These are phyloP conservation scores for Apamea crenata DNA, from an alignment of 2,888 invertebrate species.

Conservation along the genomic window DNA sequence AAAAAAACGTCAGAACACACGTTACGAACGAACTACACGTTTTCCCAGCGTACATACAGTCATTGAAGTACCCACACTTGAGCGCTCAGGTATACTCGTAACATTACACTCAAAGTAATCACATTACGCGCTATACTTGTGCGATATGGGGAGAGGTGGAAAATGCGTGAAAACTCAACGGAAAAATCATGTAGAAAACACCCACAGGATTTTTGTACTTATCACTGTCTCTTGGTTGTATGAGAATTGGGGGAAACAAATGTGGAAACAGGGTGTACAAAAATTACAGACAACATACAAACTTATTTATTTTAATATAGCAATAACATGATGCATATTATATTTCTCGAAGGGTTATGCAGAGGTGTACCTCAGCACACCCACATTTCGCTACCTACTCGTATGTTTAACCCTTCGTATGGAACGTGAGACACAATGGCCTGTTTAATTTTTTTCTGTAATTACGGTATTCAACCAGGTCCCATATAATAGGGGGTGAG, in stretches of 20 bases:
- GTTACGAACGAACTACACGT: no score
- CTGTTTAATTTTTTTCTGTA: no score
- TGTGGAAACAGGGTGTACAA: not conserved
- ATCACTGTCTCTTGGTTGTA: not conserved
- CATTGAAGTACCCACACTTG: constrained; percentile 48
- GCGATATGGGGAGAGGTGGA: not conserved
- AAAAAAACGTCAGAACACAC: not conserved
- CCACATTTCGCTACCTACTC: no score
- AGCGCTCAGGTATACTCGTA: constrained; percentile 42
- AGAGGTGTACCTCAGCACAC: not conserved
- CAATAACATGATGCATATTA: no score
- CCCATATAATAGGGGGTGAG: no score
- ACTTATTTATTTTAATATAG: not conserved
- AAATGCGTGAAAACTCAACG: constrained; percentile 27
- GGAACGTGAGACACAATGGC: no score
- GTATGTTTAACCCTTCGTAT: not conserved
- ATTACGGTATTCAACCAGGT: no score
- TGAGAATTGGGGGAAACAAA: not conserved
- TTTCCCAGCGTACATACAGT: constrained; percentile 1
- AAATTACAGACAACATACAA: not conserved
- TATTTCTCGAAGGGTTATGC: no score
- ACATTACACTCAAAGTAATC: constrained; percentile 56
- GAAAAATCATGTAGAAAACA: constrained; percentile 22
- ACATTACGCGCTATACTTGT: constrained; percentile 40
- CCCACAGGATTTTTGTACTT: constrained; percentile 7